phyloP scores from a whole-genome alignment of 2,888 invertebrate species.

The Drosophila birchii region DNA sequence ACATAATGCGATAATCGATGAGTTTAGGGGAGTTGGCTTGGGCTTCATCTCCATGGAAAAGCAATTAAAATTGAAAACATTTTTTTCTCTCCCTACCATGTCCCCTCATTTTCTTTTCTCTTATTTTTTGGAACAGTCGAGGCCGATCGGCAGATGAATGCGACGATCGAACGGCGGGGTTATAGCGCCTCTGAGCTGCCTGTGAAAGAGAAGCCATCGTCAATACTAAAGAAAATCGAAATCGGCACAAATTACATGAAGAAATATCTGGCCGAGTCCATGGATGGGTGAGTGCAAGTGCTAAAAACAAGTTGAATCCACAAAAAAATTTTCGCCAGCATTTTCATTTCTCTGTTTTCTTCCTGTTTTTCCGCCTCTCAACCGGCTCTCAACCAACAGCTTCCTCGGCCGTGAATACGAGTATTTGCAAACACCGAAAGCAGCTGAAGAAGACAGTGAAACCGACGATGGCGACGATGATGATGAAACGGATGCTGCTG shows the following conservation, averaged over 20 bases:
- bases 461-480: constrained; percentile 85
- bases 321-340: constrained; percentile 12
- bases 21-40: constrained; percentile 10
- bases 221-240: constrained; percentile 84
- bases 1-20: constrained; percentile 19
- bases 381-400: constrained; percentile 54
- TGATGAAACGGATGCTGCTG: constrained; percentile 76
- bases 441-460: constrained; percentile 84
- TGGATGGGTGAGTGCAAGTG: constrained; percentile 82
- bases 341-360: constrained; percentile 26
- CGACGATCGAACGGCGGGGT: constrained; percentile 81
- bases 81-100: constrained; percentile 10
- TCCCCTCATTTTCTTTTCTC: background rate
- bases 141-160: constrained; percentile 83
- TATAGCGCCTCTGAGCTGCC: constrained; percentile 80
- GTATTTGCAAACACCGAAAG: constrained; percentile 66
- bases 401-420: constrained; percentile 83
- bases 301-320: constrained; percentile 37
- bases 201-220: constrained; percentile 83
- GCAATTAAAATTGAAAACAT: constrained; percentile 45
- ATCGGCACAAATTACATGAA: constrained; percentile 83
- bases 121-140: constrained; percentile 75
- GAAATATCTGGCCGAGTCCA: constrained; percentile 82
- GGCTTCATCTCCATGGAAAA: constrained; percentile 36
- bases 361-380: constrained; percentile 1